Percentiles rank a stretch among this genome's conserved stretches.
These are phyloP conservation scores for Chamaea fasciata DNA, from an alignment of 2,113 vertebrate species.

Conservation along the genomic window DNA sequence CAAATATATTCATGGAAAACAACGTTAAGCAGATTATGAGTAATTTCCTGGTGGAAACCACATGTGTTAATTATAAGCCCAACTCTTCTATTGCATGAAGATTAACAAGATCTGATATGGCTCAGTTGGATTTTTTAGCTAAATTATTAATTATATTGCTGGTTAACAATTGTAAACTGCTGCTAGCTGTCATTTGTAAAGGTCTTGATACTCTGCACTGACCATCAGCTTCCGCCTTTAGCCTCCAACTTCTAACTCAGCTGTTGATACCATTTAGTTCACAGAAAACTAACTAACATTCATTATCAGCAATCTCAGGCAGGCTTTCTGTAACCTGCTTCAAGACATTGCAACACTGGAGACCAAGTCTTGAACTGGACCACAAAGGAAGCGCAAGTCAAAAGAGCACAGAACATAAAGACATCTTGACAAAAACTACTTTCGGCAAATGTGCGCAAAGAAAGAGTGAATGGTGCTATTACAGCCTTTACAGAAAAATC, in stretches of 20 bases:
- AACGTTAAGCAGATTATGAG: neutral
- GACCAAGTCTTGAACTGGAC: neutral
- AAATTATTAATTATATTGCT: neutral
- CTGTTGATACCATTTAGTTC: neutral
- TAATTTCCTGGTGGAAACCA: constrained; percentile 39
- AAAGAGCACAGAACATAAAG: neutral
- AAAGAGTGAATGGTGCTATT: neutral
- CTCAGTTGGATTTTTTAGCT: neutral
- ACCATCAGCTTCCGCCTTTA: neutral
- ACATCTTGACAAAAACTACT: neutral
- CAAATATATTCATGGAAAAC: neutral
- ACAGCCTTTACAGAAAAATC: neutral
- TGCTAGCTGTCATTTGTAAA: neutral
- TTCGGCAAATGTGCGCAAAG: neutral
- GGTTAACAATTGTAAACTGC: neutral
- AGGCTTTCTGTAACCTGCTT: neutral
- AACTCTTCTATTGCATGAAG: neutral
- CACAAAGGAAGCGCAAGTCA: neutral
- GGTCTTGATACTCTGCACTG: neutral
- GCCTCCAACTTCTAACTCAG: neutral
- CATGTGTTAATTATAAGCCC: neutral
- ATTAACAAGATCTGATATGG: neutral
- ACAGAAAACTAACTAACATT: neutral
- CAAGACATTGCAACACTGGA: neutral
- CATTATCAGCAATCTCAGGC: neutral